Evolutionary conservation across 2,888 invertebrate species (phyloP), one percentile per base, ranked within the genome.

Genomic region (Eupithecia abbreviata): DNA sequence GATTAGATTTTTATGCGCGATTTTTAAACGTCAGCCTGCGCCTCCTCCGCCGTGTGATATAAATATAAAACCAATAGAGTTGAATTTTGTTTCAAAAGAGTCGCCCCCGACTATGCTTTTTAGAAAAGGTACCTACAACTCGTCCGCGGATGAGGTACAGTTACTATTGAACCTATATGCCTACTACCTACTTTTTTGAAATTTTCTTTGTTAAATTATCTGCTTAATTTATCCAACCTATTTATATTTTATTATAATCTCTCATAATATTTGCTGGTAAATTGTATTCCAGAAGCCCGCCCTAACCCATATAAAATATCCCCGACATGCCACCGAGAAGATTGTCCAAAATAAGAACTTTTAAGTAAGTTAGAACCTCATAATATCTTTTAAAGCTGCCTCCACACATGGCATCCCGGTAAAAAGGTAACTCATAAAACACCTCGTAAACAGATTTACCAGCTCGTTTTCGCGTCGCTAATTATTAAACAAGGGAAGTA

Each of bases 381-480:
- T 51, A 51, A 51, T 58, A 58, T 30, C 62, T 62, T 58, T 62
- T 30, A 12, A 62, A 62, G 62, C 30, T 30, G n/a, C 30, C 62
- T 12, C 62, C 62, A 62, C 62, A 62, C 62, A 62, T 30, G 62
- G 62, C 68, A 3, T 5, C 42, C 41, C 9, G 45, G 42, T 10
- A 68, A 68, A 68, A 68, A 45, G 30, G 47, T 69, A 75, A 66
- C 41, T 68, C 74, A 69, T 67, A 72, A 67, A 79, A 75, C 71
- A 74, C 69, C 73, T 74, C 77, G 41, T 77, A 78, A 80, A 75
- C 77, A 78, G 79, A 79, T 77, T 79, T 75, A 4, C 73, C 72
- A 62, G 74, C 74, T 68, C 77, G 51, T 74, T 74, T 74, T 78
- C 74, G 65, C 72, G 74, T 72, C 74, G 69, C 78, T 78, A 77